These are phyloP conservation scores for Aradophagus sp. DNA, from an alignment of 1,140 invertebrate genomes.

Conservation along the genomic window DNA sequence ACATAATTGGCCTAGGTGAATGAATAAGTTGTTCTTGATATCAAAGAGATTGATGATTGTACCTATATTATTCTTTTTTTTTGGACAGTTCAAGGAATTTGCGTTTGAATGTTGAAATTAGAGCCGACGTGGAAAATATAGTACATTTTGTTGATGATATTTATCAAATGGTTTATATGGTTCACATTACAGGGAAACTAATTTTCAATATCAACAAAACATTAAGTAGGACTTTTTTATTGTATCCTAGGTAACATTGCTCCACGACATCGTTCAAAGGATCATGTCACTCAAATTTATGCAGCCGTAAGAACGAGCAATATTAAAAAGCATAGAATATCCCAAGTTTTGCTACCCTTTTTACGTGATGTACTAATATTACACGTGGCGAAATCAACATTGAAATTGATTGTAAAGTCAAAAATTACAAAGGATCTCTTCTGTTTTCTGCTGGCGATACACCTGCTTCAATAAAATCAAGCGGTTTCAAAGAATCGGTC, in stretches of 20 bases:
- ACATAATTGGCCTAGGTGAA: too few relatives aligned
- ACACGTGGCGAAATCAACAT: constrained; percentile 12
- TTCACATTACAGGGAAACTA: too few relatives aligned
- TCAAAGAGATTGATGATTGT: too few relatives aligned
- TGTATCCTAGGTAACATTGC: constrained; percentile 22
- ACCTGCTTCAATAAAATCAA: constrained; percentile 33
- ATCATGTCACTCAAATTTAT: constrained; percentile 15
- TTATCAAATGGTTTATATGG: too few relatives aligned
- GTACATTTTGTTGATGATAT: too few relatives aligned
- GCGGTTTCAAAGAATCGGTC: constrained; percentile 50
- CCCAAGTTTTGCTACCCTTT: constrained; percentile 8
- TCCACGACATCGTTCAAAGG: constrained; percentile 19
- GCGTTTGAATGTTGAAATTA: too few relatives aligned
- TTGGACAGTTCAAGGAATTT: too few relatives aligned
- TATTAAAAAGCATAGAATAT: constrained; percentile 23
- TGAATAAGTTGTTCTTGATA: too few relatives aligned
- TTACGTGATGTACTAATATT: constrained; percentile 13
- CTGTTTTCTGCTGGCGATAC: constrained; percentile 50
- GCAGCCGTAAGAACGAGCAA: constrained; percentile 8
- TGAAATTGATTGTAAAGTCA: neutral
- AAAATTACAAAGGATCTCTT: neutral
- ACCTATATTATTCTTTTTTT: too few relatives aligned
- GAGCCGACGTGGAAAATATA: too few relatives aligned
- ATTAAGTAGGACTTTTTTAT: constrained; percentile 33
- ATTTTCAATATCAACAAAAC: too few relatives aligned